Evolutionary conservation across 2,797 vertebrate genomes (phyloP).

Genomic region (Bradypus variegatus): DNA sequence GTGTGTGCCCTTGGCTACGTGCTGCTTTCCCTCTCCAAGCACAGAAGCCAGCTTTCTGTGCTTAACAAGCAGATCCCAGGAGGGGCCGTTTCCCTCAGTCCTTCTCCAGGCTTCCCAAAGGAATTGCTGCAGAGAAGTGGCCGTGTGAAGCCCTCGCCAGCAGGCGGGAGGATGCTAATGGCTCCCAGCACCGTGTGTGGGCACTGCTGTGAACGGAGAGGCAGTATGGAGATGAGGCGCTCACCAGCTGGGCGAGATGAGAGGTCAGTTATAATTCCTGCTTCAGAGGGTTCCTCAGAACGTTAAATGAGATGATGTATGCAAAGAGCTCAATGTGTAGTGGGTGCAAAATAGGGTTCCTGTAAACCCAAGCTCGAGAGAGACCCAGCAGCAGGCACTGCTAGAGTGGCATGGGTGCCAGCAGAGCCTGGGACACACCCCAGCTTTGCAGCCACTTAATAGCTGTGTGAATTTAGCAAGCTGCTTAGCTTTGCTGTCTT

Average conservation of each 20-base stretch:
- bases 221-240: accelerated
- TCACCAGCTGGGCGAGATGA: background rate
- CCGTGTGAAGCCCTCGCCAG: background rate
- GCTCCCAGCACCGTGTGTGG: background rate
- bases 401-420: too few species aligned
- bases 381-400: background rate
- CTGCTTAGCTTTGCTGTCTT: background rate
- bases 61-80: background rate
- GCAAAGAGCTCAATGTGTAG: background rate
- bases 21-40: background rate
- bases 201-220: background rate
- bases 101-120: background rate
- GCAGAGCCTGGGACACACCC: background rate
- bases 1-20: background rate
- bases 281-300: background rate
- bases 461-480: background rate
- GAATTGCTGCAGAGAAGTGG: background rate
- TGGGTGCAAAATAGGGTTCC: background rate
- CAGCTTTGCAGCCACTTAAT: background rate
- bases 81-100: background rate
- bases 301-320: background rate
- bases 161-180: background rate
- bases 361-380: background rate
- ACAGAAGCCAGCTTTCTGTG: background rate
- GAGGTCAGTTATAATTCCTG: background rate